Evolutionary conservation across 2,113 vertebrate species (phyloP), one percentile per base, ranked within the genome.

Genomic region (Ia io): DNA sequence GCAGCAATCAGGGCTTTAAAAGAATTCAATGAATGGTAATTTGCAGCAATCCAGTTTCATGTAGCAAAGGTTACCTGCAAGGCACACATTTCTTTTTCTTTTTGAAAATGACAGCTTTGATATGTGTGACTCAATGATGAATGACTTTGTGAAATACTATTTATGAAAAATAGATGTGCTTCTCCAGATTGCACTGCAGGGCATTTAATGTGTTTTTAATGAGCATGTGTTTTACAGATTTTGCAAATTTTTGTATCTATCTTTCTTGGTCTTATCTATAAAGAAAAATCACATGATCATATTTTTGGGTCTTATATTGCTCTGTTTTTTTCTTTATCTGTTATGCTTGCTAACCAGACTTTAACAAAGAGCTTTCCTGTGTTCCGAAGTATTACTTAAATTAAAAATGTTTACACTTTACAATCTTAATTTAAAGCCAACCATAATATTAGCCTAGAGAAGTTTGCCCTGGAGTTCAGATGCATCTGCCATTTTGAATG

Each of bases 401-500:
- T 95, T 65, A 87, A 94, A 96, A 14, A 96, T 94, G 59, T 94
- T 90, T 93, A 86, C 73, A 76, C 96, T 94, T 77, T 94, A 89
- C 63, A 87, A 61, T 93, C 96, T 97, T 86, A 78, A 47, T 70
- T 96, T 78, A 79, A 92, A 56, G 93, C 91, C 97, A 97, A 95
- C 30, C 82, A 96, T 65, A 96, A 92, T 88, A 95, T 96, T 95
- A 92, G 78, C 73, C 42, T 74, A 28, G 79, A 96, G 47, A 63
- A 96, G 78, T 95, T 96, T 95, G 91, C 79, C 70, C 65, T 93
- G 51, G 65, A 93, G 88, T 94, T 97, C 84, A 94, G 94, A 93
- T 89, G 79, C 91, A 78, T 96, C 96, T 97, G 70, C 78, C 84
- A 49, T 90, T 65, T 91, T 89, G 95, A 91, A 32, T 80, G 71